Evolutionary conservation across 2,797 vertebrate genomes (phyloP), one percentile per base, ranked within the genome.

Genomic region (Lateolabrax maculatus): DNA sequence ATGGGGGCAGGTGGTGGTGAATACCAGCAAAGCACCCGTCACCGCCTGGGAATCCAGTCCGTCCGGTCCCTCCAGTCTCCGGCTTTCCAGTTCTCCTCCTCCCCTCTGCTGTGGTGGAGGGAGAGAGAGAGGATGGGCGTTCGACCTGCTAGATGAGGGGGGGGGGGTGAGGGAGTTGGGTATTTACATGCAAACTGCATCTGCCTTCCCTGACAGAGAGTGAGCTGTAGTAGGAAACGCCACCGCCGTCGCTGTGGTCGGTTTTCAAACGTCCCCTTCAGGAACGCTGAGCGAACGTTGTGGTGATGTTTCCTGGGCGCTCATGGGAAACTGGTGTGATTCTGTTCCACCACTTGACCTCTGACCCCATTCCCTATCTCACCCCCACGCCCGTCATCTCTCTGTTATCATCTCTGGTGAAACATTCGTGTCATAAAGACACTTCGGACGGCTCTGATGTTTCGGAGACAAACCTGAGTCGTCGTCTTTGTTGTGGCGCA

Each of bases 21-120:
- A 49, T 41, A 44, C 15, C n/a, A 31, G 49, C 56, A 36, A 18
- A 31, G 49, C 56, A 36, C 12, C 36, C 13, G 81, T 92, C 91
- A 91, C 56, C 70, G 23, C 37, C 18, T 23, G 61, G 82, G 87
- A 92, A 93, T 95, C 93, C 84, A 70, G 95, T 94, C 79, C 21
- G 77, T 90, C 94, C 80, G 44, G 92, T 81, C 75, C 34, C 76
- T 87, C 91, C 71, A 27, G 88, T 90, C 71, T 67, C 65, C 27
- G 23, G 57, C 55, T 63, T 76, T 56, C 78, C 53, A 10, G 80
- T 79, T 57, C 72, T 36, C 18, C 70, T 36, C 21, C 41, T 56
- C 41, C 29, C 29, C 18, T 60, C 37, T 68, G 34, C 49, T 48
- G 52, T 51, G 62, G 39, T 4, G 9, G 76, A 56, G 80, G 21